phyloP scores from a whole-genome alignment of 2,888 invertebrate species.

The Cryptocephalus moraei region DNA sequence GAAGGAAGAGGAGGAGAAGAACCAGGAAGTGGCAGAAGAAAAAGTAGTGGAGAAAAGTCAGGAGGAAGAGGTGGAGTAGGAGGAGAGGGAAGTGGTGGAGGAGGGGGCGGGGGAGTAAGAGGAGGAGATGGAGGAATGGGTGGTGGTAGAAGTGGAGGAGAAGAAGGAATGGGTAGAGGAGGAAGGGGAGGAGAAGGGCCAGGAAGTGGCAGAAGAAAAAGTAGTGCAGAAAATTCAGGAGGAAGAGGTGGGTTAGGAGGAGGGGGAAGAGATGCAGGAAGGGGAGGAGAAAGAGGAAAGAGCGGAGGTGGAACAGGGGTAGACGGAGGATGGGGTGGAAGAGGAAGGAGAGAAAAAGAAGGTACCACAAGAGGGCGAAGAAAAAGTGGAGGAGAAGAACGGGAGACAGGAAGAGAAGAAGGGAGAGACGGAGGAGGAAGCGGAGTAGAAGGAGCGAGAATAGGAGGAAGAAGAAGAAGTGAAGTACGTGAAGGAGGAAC shows the following conservation, averaged over 20 bases:
- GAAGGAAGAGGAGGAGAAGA: slow-evolving; percentile 2
- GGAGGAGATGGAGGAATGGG: slow-evolving; percentile 2
- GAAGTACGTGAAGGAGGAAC: neutral
- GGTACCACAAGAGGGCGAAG: neutral
- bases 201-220: neutral
- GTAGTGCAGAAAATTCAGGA: too few relatives aligned
- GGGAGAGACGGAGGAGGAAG: neutral
- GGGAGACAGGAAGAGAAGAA: neutral
- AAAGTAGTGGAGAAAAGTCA: neutral
- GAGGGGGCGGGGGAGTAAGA: neutral
- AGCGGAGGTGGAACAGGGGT: neutral
- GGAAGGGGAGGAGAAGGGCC: neutral
- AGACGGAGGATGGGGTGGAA: neutral
- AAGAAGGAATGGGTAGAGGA: neutral
- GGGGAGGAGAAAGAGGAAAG: neutral
- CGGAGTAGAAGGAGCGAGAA: too few relatives aligned
- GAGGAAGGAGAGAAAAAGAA: neutral
- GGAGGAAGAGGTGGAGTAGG: neutral
- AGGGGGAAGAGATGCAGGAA: neutral
- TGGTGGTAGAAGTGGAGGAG: too few relatives aligned
- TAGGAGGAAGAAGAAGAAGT: neutral
- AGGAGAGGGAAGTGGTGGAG: neutral
- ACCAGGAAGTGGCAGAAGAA: neutral
- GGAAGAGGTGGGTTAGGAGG: neutral
- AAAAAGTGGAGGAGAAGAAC: neutral